Evolutionary conservation across 2,797 vertebrate genomes (phyloP).

Genomic region (Enoplosus armatus): DNA sequence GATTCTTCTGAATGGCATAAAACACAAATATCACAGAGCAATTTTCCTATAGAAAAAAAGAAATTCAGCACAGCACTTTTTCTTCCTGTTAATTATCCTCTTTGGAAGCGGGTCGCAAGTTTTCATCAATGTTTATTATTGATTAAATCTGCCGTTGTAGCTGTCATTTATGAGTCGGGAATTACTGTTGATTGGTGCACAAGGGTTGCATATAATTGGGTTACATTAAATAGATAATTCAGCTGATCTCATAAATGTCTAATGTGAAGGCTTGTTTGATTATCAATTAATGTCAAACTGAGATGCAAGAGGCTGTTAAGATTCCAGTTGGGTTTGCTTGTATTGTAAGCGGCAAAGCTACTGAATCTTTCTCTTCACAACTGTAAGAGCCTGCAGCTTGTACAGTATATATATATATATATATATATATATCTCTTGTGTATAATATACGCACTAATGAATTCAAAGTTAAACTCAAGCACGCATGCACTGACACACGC

Average conservation of each 20-base stretch:
- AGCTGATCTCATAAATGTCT: slow-evolving; percentile 83
- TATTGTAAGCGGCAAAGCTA: slow-evolving; percentile 22
- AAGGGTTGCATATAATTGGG: slow-evolving; percentile 81
- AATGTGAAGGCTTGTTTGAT: slow-evolving; percentile 82
- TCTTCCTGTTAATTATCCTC: slow-evolving; percentile 65
- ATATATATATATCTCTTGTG: background rate
- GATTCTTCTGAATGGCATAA: slow-evolving; percentile 11
- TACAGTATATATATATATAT: background rate
- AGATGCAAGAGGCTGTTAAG: slow-evolving; percentile 65
- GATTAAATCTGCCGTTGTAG: slow-evolving; percentile 73
- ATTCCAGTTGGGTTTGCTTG: slow-evolving; percentile 55
- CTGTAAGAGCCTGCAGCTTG: background rate
- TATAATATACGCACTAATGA: slow-evolving; percentile 3
- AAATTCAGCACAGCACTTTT: slow-evolving; percentile 44
- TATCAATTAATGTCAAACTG: slow-evolving; percentile 82
- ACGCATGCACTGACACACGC: slow-evolving; percentile 3
- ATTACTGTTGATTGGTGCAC: slow-evolving; percentile 80
- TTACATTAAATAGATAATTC: slow-evolving; percentile 84
- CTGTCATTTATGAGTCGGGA: slow-evolving; percentile 75
- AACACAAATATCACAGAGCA: slow-evolving; percentile 6
- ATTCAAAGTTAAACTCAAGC: slow-evolving; percentile 14
- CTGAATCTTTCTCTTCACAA: background rate
- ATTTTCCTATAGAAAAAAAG: slow-evolving; percentile 39
- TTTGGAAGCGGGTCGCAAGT: slow-evolving; percentile 62
- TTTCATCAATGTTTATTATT: slow-evolving; percentile 79